These are phyloP conservation scores for Entomyzon cyanotis DNA, from an alignment of 2,113 vertebrate species.

Conservation along the genomic window DNA sequence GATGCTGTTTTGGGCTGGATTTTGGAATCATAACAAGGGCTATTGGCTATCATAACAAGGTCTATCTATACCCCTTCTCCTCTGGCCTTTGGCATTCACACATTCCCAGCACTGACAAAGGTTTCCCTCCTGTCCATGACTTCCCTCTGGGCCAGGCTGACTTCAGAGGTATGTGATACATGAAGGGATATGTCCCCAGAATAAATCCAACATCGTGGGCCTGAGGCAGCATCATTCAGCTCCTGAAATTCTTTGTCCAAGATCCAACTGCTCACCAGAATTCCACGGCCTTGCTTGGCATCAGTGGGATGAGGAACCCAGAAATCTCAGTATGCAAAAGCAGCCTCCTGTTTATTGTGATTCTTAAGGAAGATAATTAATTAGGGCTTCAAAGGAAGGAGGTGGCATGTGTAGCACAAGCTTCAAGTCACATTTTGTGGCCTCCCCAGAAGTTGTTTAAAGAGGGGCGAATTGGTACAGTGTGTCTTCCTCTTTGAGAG, in stretches of 20 bases:
- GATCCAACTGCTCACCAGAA: not conserved
- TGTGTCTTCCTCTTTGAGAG: conserved; percentile 2
- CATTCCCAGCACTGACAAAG: not conserved
- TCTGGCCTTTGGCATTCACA: not conserved
- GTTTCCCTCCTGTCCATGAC: accelerated
- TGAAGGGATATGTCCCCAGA: not conserved
- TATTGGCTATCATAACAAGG: no score
- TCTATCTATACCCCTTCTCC: not conserved
- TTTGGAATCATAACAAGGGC: not conserved
- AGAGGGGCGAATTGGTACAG: not conserved
- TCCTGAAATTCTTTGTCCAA: not conserved
- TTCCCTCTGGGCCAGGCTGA: not conserved
- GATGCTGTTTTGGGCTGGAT: not conserved
- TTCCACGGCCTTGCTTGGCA: not conserved
- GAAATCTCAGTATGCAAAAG: not conserved
- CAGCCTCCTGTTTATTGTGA: not conserved
- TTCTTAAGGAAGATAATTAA: conserved; percentile 9
- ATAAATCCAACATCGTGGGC: not conserved
- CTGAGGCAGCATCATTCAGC: not conserved
- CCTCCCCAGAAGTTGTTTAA: not conserved
- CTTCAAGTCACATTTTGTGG: conserved; percentile 6
- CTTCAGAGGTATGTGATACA: not conserved
- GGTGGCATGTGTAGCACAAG: not conserved
- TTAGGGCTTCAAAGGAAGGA: not conserved
- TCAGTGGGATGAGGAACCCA: not conserved